Conservation (phyloP, 64 coral and sea anemone species). For the Hydrozoanthus tunicans region DNA sequence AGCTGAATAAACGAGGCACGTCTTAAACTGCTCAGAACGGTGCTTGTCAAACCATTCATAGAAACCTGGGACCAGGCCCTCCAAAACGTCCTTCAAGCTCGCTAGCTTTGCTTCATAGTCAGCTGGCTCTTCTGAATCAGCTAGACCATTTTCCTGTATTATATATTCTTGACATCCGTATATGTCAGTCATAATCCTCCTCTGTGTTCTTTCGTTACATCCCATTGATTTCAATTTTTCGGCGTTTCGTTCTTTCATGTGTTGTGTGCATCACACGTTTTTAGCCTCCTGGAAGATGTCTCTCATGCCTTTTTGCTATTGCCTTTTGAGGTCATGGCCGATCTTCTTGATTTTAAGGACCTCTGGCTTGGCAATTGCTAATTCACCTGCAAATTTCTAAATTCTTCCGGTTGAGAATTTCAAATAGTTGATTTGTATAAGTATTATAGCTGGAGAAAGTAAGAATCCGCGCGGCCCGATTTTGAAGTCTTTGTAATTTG, state of each 20-base stretch:
- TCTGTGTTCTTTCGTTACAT: conserved; percentile 25
- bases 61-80: conserved; percentile 56
- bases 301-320: conserved; percentile 23
- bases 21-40: conserved; percentile 36
- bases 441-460: too few species aligned
- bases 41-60: conserved; percentile 45
- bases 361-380: neutral
- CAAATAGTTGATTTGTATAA: too few species aligned
- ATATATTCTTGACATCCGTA: conserved; percentile 25
- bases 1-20: conserved; percentile 33
- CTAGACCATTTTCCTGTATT: conserved; percentile 54
- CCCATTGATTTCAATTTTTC: conserved; percentile 38
- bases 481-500: too few species aligned
- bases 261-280: conserved; percentile 52
- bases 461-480: too few species aligned
- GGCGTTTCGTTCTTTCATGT: conserved; percentile 45
- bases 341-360: conserved; percentile 32
- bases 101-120: conserved; percentile 51
- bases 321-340: conserved; percentile 49
- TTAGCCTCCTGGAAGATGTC: conserved; percentile 46
- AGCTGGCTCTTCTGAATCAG: conserved; percentile 49
- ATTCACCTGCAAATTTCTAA: conserved; percentile 48
- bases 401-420: too few species aligned
- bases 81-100: conserved; percentile 35
- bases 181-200: conserved; percentile 41